Conservation (phyloP, 2,113 vertebrate genomes). For the Melanostigma gelatinosum region DNA sequence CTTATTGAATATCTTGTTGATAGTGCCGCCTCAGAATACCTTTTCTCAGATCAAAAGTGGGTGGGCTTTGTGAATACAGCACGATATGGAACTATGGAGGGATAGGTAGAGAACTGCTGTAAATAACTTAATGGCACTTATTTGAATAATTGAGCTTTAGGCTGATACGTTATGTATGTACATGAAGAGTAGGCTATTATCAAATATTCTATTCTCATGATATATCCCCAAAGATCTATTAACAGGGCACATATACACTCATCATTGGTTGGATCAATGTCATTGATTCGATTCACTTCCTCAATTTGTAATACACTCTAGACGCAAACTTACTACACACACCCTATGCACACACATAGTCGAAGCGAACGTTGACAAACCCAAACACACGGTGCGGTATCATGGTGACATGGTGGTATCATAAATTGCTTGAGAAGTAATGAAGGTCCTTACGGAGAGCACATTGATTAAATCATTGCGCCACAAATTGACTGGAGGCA, state of each 20-base stretch:
- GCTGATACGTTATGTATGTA: too few species aligned
- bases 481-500: constrained; percentile 64
- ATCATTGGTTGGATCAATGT: constrained; percentile 29
- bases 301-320: constrained; percentile 21
- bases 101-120: too few species aligned
- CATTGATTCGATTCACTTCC: constrained; percentile 27
- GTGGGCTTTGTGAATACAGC: too few species aligned
- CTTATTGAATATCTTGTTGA: too few species aligned
- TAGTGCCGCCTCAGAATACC: too few species aligned
- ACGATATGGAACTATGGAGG: too few species aligned
- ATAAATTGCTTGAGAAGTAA: constrained; percentile 45
- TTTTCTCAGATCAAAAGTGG: too few species aligned
- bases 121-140: too few species aligned
- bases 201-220: neutral
- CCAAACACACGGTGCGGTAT: neutral
- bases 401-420: neutral
- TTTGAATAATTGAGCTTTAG: too few species aligned
- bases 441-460: constrained; percentile 30
- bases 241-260: neutral
- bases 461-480: constrained; percentile 69
- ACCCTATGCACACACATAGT: neutral
- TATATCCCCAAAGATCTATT: neutral
- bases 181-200: neutral
- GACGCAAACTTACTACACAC: neutral
- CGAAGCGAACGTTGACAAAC: neutral